Percentiles rank a stretch among this genome's conserved stretches.
phyloP scores from a whole-genome alignment of 53 echinoderm and acorn worm genomes.

The Paracentrotus lividus region DNA sequence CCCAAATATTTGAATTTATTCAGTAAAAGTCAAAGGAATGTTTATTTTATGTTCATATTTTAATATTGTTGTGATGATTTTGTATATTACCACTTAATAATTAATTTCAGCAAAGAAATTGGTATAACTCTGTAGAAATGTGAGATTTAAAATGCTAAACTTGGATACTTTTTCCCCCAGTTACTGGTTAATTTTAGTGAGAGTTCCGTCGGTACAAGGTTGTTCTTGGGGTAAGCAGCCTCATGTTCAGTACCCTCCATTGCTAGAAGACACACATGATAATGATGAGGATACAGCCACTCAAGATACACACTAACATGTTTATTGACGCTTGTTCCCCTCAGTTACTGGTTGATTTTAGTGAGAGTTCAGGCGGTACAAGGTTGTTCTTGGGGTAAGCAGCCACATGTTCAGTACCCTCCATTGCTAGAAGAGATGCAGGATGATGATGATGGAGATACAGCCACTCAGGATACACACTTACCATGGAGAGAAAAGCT shows the following conservation, averaged over 20 bases:
- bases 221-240: conserved; percentile 32
- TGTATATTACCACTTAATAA: background rate
- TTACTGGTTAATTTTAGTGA: conserved; percentile 72
- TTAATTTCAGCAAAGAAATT: background rate
- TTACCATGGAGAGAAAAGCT: conserved; percentile 11
- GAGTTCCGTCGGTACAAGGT: conserved; percentile 14
- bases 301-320: background rate
- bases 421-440: background rate
- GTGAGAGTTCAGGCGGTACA: conserved; percentile 57
- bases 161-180: conserved; percentile 25
- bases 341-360: conserved; percentile 73
- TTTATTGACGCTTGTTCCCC: background rate
- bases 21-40: too few species aligned
- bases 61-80: background rate
- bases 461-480: background rate
- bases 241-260: background rate
- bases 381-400: conserved; percentile 19
- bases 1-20: too few species aligned
- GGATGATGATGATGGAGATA: background rate
- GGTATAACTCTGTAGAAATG: background rate
- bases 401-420: background rate
- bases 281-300: background rate
- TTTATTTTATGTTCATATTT: too few species aligned
- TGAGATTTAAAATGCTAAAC: background rate
- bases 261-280: background rate